These are phyloP conservation scores for Pipistrellus nathusii DNA, from an alignment of 2,797 vertebrate species.

Conservation along the genomic window DNA sequence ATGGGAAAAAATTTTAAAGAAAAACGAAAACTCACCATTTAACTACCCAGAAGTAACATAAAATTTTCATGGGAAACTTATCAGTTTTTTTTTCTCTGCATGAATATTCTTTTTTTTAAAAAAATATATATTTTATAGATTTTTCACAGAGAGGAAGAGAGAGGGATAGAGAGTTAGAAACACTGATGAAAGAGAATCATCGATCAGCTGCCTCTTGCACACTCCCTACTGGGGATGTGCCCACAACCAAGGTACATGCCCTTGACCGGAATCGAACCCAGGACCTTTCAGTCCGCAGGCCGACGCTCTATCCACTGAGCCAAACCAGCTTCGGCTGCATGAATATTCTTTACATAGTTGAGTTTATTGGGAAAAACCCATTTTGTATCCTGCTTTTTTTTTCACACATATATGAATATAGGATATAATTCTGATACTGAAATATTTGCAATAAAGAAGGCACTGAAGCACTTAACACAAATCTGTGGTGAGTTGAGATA, in stretches of 20 bases:
- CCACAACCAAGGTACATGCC: no score
- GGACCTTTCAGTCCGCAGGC: no score
- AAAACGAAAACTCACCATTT: neutral
- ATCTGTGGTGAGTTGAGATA: neutral
- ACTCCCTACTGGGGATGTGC: no score
- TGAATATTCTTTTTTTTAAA: no score
- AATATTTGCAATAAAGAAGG: neutral
- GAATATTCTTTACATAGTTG: slow-evolving; percentile 16
- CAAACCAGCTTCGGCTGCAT: neutral
- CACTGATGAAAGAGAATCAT: no score
- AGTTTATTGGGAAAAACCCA: neutral
- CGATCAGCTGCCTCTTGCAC: no score
- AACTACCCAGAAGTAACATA: slow-evolving; percentile 17
- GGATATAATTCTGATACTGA: slow-evolving; percentile 28
- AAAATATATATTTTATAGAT: no score
- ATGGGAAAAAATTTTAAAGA: neutral
- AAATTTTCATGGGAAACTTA: neutral
- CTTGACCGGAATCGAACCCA: no score
- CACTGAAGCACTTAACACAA: neutral
- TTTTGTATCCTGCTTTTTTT: neutral
- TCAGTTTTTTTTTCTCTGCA: neutral
- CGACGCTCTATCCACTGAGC: no score
- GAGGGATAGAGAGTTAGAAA: no score
- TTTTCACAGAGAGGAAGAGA: no score
- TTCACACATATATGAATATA: neutral